Conservation (phyloP, 2,888 invertebrate genomes). For the Clepsis dumicolana region DNA sequence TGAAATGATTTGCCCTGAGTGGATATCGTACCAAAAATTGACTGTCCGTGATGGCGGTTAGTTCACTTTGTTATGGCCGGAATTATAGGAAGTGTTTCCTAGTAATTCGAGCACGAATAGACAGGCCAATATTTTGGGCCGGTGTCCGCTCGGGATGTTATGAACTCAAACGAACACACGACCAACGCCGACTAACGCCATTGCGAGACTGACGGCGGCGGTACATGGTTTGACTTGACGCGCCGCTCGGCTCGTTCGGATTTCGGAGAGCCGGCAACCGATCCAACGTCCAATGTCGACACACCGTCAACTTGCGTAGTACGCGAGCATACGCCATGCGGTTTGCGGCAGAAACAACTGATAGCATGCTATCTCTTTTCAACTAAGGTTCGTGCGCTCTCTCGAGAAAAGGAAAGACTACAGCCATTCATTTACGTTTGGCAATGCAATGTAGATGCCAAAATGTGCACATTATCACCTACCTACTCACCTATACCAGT, state of each 20-base stretch:
- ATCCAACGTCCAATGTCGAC: conserved; percentile 86
- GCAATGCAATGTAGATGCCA: conserved; percentile 65
- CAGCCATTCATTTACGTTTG: conserved; percentile 83
- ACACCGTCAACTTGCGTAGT: conserved; percentile 85
- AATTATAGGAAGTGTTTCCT: conserved; percentile 79
- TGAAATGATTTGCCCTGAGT: conserved; percentile 85
- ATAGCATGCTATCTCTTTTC: conserved; percentile 66
- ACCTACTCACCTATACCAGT: conserved; percentile 36
- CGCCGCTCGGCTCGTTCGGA: conserved; percentile 59
- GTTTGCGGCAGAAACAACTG: conserved; percentile 55
- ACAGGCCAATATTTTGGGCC: conserved; percentile 87
- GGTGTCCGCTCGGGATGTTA: conserved; percentile 85
- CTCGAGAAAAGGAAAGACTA: conserved; percentile 61
- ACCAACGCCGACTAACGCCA: conserved; percentile 81
- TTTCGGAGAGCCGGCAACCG: conserved; percentile 81
- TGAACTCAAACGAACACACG: conserved; percentile 81
- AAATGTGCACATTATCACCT: conserved; percentile 42
- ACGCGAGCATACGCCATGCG: conserved; percentile 80
- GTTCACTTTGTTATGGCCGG: conserved; percentile 68
- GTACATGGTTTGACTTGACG: conserved; percentile 44
- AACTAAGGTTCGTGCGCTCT: conserved; percentile 44
- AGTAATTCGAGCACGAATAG: conserved; percentile 82
- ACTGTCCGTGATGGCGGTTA: conserved; percentile 80
- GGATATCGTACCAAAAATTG: conserved; percentile 87
- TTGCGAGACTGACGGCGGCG: conserved; percentile 80